phyloP scores from a whole-genome alignment of 2,113 vertebrate genomes.

The Conger conger region DNA sequence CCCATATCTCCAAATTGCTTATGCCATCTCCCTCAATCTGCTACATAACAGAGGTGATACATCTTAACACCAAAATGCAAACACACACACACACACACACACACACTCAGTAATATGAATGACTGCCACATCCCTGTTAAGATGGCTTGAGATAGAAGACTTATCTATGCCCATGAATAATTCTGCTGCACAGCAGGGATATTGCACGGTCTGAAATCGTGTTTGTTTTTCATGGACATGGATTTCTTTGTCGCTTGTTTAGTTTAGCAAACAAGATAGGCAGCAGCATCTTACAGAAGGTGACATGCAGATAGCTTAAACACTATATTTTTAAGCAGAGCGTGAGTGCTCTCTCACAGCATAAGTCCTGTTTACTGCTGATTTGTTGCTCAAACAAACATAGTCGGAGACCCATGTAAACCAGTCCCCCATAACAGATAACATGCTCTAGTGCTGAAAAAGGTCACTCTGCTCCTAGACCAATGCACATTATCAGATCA shows the following conservation, averaged over 20 bases:
- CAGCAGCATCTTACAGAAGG: neutral
- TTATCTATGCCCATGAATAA: neutral
- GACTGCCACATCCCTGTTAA: neutral
- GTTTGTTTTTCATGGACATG: neutral
- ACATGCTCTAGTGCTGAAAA: slow-evolving; percentile 48
- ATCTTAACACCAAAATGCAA: neutral
- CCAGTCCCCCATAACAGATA: neutral
- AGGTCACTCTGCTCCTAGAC: slow-evolving; percentile 29
- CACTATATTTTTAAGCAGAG: slow-evolving; percentile 13
- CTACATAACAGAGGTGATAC: neutral
- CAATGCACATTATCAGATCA: too few relatives aligned
- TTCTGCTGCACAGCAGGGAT: neutral
- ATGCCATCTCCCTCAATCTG: neutral
- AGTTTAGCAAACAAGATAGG: neutral
- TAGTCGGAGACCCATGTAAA: slow-evolving; percentile 47
- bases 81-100: neutral
- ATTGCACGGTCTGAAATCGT: neutral
- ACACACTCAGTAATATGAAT: neutral
- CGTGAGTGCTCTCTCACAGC: neutral
- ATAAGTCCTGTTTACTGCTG: slow-evolving; percentile 27
- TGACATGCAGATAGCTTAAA: neutral
- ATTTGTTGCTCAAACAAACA: slow-evolving; percentile 34
- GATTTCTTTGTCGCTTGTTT: neutral
- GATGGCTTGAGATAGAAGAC: neutral
- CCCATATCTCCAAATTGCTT: neutral